Evolutionary conservation across 1,140 invertebrate species (phyloP), one percentile per base, ranked within the genome.

Genomic region (Tetramorium simillimum): DNA sequence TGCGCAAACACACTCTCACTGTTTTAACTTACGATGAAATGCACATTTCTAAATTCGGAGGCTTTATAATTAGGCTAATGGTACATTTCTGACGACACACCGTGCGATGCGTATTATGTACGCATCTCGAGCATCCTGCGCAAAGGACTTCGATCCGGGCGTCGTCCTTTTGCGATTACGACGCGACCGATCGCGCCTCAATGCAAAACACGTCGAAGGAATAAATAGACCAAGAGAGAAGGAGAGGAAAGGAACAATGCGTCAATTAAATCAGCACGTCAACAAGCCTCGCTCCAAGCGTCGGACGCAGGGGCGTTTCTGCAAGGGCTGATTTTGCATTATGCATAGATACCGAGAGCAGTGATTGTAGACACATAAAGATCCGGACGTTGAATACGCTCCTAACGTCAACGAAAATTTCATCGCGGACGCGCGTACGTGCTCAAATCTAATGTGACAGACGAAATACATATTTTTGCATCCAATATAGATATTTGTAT

Each of bases 181-280:
- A 85, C n/a, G 43, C 60, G 58, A 51, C 58, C 37, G 33, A 77
- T 77, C 43, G 72, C 46, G 16, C 58, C 16, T 85, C 46, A 6
- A 14, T 51, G 40, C 43, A 9, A 76, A 49, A 53, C 3, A 53
- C 18, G 16, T 28, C 7, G 12, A 18, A 37, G 14, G 10, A 53
- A 49, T 49, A 21, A 67, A 53, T 24, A 14, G 12, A 88, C 3
- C 53, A 9, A 43, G 10, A 46, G 7, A 56, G 46, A 28, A 78
- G 16, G 6, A 28, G 40, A 53, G 40, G 21, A 67, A 67, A 62
- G 40, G 16, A 85, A 85, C 58, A 87, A 89, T 67, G 80, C 70
- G 89, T 90, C 89, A 90, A 90, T 90, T 89, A 90, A 89, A 89
- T 75, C 60, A 85, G 43, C 18, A 21, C 72, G 69, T 82, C 49